A percentile compares a stretch with the other conserved stretches of the same genome.
Conservation (phyloP, 2,797 vertebrate genomes). For the Choloepus didactylus region DNA sequence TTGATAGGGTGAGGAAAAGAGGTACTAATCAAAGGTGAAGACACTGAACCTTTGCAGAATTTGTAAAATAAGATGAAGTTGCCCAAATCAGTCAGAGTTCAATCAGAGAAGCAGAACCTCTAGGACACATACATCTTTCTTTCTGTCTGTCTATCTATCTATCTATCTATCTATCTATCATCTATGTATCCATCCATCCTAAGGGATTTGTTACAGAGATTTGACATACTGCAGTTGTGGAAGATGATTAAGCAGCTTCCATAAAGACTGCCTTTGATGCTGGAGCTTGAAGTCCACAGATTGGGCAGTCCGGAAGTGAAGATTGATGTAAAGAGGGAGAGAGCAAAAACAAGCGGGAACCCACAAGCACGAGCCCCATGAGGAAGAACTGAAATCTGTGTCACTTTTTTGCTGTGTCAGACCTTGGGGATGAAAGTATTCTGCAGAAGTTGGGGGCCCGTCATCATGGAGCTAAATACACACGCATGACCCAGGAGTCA, state of each 20-base stretch:
- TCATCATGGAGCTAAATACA: not conserved
- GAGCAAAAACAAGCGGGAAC: not conserved
- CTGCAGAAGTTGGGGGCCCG: not conserved
- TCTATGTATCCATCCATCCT: not conserved
- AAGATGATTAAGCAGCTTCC: not conserved
- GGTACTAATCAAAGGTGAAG: not conserved
- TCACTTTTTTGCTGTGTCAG: not conserved
- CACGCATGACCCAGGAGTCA: not conserved
- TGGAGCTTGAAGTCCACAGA: not conserved
- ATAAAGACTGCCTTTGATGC: not conserved
- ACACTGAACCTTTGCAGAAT: not conserved
- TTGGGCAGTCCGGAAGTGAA: not conserved
- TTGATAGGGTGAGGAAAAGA: not conserved
- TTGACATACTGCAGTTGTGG: not conserved
- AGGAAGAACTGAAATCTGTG: not conserved
- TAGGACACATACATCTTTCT: not conserved
- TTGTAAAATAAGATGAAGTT: not conserved
- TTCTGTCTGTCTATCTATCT: not conserved
- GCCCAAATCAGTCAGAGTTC: not conserved
- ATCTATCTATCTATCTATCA: not conserved
- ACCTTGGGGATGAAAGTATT: not conserved
- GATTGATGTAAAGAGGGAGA: not conserved
- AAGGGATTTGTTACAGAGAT: not conserved
- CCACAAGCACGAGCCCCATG: not conserved
- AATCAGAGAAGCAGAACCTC: not conserved